Evolutionary conservation across 2,797 vertebrate species (phyloP).

Genomic region (Numenius phaeopus): DNA sequence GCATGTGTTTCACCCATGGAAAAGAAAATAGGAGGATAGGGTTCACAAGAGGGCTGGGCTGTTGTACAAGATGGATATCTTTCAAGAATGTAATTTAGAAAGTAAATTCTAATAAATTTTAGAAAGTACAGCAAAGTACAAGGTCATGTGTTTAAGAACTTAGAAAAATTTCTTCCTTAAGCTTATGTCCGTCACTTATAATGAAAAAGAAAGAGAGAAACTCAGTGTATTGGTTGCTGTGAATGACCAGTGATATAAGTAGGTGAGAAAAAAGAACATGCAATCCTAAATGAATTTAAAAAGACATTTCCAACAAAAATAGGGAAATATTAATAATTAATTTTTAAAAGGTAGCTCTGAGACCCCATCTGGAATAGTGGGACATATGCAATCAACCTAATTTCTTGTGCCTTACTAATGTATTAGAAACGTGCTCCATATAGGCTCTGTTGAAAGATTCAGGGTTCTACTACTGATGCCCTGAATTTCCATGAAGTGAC

Average conservation of each 20-base stretch:
- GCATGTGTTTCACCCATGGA: neutral
- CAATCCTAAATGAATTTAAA: neutral
- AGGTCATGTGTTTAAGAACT: neutral
- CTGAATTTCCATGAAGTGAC: neutral
- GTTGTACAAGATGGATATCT: neutral
- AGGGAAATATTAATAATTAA: neutral
- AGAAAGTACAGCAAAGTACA: neutral
- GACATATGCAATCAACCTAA: accelerated
- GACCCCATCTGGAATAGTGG: neutral
- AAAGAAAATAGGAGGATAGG: neutral
- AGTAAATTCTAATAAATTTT: neutral
- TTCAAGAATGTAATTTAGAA: neutral
- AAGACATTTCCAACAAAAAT: neutral
- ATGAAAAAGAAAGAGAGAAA: neutral
- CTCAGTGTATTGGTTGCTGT: neutral
- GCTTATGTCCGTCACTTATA: neutral
- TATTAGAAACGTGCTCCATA: neutral
- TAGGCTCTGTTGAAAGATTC: neutral
- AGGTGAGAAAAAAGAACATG: neutral
- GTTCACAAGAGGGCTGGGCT: neutral
- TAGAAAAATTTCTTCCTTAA: neutral
- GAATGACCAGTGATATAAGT: neutral
- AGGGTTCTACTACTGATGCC: neutral
- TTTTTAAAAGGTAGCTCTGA: neutral
- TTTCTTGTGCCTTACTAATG: neutral